A percentile compares a stretch with the other conserved stretches of the same genome.
Evolutionary conservation across 2,888 invertebrate species (phyloP).

Genomic region (Drosophila atripex): DNA sequence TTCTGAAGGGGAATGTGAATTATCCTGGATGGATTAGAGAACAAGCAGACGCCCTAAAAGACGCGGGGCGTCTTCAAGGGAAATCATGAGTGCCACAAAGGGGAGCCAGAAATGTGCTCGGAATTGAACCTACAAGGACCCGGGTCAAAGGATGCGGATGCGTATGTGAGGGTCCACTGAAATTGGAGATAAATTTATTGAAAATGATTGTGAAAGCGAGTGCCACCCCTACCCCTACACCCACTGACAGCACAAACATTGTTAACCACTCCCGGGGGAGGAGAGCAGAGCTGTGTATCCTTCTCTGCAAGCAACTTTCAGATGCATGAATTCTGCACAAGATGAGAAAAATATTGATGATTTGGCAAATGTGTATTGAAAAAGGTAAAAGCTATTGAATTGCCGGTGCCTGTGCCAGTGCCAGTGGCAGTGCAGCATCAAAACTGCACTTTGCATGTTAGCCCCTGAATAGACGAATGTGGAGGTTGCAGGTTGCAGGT

Average conservation of each 20-base stretch:
- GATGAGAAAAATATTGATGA: constrained; percentile 70
- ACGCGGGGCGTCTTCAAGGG: constrained; percentile 24
- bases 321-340: constrained; percentile 57
- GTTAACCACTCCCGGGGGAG: constrained; percentile 1
- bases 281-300: constrained; percentile 25
- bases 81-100: constrained; percentile 27
- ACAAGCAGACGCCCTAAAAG: constrained; percentile 34
- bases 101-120: constrained; percentile 29
- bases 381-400: constrained; percentile 65
- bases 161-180: constrained; percentile 43
- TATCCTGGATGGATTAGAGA: constrained; percentile 22
- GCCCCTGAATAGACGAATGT: constrained; percentile 37
- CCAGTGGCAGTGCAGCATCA: constrained; percentile 44
- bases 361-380: constrained; percentile 74
- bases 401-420: constrained; percentile 57
- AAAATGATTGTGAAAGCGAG: constrained; percentile 66
- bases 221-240: constrained; percentile 9
- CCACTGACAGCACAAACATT: constrained; percentile 31
- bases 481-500: not conserved
- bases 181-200: constrained; percentile 76
- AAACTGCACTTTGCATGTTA: constrained; percentile 60
- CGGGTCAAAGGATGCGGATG: constrained; percentile 3
- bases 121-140: constrained; percentile 53
- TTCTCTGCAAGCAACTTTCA: constrained; percentile 29
- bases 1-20: constrained; percentile 35